Base-by-base conservation (phyloP, 1,140 invertebrate species). In the Achroia grisella region DNA sequence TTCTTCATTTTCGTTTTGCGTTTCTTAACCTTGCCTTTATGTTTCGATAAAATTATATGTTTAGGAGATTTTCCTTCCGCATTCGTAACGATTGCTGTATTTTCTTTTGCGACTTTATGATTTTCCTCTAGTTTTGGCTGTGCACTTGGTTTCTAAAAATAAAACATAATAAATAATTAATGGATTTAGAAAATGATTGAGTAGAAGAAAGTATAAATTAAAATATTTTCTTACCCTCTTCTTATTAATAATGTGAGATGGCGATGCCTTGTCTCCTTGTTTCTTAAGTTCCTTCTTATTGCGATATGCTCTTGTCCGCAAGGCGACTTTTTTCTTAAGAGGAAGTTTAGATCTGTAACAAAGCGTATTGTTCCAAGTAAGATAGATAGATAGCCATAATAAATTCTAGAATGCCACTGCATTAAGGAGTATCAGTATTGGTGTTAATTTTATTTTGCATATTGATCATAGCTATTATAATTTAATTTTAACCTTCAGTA, bases 241-340 rank as follows among this genome's bases (percentile, higher is more conserved):
- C 56, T 89, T 88, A 37, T 62, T 79, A 44, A 72, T 66, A 39
- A 62, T 71, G 43, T 86, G 83, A 34, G 83, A 78, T 14, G 82
- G 80, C 35, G 80, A 86, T 23, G 69, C 62, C 50, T 87, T 87
- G 13, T 74, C 70, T 42, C 83, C 80, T 49, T 65, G 67, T 60
- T 84, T 77, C 32, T 79, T 64, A 32, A 72, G 78, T 39, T 88
- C 87, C 55, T 86, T 88, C 51, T 85, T 79, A 49, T 64, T 77
- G 39, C 89, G 84, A 49, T 90, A 89, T 29, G 91, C 90, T 14
- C 91, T 87, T 1, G 81, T 84, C 42, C 83, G 72, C 6, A 87
- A 54, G 12, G 86, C 84, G 31, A 93, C 91, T 73, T 92, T 92
- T 61, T 91, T 91, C 71, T 93, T 93, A 30, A 93, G 83, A 35